Base-by-base conservation (phyloP, 2,797 vertebrate genomes). In the Enteromius paludinosus region DNA sequence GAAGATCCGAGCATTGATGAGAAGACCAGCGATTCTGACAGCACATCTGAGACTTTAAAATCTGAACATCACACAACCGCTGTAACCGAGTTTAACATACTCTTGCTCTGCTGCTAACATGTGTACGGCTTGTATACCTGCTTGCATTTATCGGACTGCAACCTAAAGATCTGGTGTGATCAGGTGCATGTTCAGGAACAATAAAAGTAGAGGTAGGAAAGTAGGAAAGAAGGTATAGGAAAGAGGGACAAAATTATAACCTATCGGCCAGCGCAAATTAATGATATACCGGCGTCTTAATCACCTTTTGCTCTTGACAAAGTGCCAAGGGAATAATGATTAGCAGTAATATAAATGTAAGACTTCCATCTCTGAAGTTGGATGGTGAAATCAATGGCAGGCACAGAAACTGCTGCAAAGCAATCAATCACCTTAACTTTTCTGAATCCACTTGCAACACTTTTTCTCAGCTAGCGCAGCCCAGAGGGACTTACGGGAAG, bases 21-120 rank as follows among this genome's bases (percentile, higher is more conserved):
- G 92, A 70, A 83, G 70, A 88, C 72, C 70, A 68, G 70, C 18
- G 84, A 86, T 89, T 88, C 87, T 91, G 92, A 93, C 93, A 91
- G 93, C 93, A 92, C 90, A 93, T 95, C 94, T 92, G 90, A 95
- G 85, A 91, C 93, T 93, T 93, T 88, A 93, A 92, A 94, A 94
- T 87, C 45, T 85, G 77, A 92, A 91, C 90, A 90, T 83, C 89
- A 80, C 73, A 73, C 54, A 79, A 87, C 86, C 83, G 89, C 86
- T 89, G 89, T 84, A 86, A 87, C 87, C 87, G 86, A 89, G 86
- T 56, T 83, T 54, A 84, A 62, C 14, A 12, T 85, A 87, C 86
- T 52, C 33, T 81, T 52, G 43, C 15, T 11, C 18, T 20, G n/a
- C 79, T 65, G 59, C 45, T 64, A 38, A 86, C 88, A 89, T 89